Evolutionary conservation across 1,140 invertebrate genomes (phyloP).

Genomic region (Zaprionus ghesquierei): DNA sequence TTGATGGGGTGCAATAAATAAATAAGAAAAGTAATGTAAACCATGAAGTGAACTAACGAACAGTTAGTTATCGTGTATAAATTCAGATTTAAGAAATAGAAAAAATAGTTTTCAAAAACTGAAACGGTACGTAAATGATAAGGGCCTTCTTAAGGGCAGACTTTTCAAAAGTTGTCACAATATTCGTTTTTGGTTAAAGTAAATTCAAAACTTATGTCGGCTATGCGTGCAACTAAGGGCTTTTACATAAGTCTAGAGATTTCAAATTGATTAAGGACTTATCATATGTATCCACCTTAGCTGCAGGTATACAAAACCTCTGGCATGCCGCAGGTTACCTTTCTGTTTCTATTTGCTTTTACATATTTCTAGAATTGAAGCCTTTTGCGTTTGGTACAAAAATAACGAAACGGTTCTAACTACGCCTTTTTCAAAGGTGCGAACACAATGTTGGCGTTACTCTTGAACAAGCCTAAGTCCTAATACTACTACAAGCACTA

Average conservation of each 20-base stretch:
- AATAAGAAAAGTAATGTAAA: constrained; percentile 5
- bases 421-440: constrained; percentile 48
- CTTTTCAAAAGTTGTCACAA: constrained; percentile 24
- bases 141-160: not conserved
- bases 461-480: constrained; percentile 4
- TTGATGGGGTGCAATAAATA: constrained; percentile 11
- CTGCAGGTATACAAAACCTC: not conserved
- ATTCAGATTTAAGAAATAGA: not conserved
- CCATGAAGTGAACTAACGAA: not conserved
- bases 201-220: not conserved
- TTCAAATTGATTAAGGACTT: too few relatives aligned
- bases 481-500: not conserved
- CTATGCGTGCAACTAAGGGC: not conserved
- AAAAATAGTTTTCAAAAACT: constrained; percentile 1
- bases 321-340: not conserved
- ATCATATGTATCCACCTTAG: not conserved
- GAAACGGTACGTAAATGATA: not conserved
- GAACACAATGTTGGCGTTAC: constrained; percentile 50
- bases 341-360: not conserved
- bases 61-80: not conserved
- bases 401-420: constrained; percentile 6
- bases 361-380: constrained; percentile 19
- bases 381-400: constrained; percentile 3
- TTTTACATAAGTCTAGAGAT: too few relatives aligned
- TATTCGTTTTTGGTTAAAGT: constrained; percentile 23